Evolutionary conservation across 2,888 invertebrate species (phyloP), one percentile per base, ranked within the genome.

Genomic region (Lepidochrysops patricia): DNA sequence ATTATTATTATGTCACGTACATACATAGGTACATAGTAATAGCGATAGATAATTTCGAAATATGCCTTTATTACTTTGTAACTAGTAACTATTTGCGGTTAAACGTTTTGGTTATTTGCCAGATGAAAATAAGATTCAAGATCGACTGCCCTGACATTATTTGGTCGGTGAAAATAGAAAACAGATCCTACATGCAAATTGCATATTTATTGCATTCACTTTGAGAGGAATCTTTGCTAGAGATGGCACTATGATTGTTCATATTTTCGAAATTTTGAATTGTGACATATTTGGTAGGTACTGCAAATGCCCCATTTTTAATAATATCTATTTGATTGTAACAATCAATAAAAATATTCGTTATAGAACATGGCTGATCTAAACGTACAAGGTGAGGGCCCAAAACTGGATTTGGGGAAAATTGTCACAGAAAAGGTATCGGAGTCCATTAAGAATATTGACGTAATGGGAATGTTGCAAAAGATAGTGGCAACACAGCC

Each of bases 371-470:
- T 64, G 66, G 65, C 64, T 52, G 64, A 61, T 48, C 13, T 48
- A 25, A 23, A 27, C n/a, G 26, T 35, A 34, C 32, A 54, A 5
- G 32, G 32, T 3, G 49, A 48, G 32, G 32, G 19, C 25, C 23
- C 52, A 26, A 48, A 57, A 1, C 23, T 67, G 64, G 75, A 78
- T 57, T 61, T 88, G 0, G 82, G 79, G 0, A 73, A 70, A 4
- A 69, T 73, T 0, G 76, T 88, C 27, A 73, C 72, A 6, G 76
- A 80, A 4, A 79, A 85, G 64, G 60, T 88, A 1, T 63, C 75
- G 0, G 82, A 86, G 12, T 75, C 80, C 1, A 73, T 89, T 1
- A 68, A 77, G 65, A 83, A 82, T 49, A 75, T 84, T 69, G 87
- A 89, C 58, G 68, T 88, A 0, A 60, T 83, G 60, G 72, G 73